phyloP scores from a whole-genome alignment of 2,888 invertebrate genomes.

The Capitulum mitella region DNA sequence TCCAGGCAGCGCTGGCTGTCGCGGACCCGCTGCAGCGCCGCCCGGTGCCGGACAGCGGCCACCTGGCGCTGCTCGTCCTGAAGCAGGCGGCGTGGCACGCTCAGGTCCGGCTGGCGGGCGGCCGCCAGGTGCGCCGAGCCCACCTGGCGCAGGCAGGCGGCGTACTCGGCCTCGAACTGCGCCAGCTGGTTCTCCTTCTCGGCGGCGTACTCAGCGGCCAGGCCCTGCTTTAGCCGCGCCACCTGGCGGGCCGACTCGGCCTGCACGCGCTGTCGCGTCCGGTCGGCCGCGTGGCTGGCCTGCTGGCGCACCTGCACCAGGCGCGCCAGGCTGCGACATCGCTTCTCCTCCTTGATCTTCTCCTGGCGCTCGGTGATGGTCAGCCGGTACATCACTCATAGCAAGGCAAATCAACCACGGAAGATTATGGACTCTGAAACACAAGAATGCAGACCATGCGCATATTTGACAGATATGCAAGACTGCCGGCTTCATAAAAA shows the following conservation, averaged over 20 bases:
- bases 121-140: conserved; percentile 22
- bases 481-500: no score
- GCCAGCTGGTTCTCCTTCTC: conserved; percentile 24
- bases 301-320: conserved; percentile 23
- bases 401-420: no score
- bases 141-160: conserved; percentile 10
- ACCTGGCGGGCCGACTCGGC: conserved; percentile 13
- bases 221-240: background rate
- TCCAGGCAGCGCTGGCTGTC: background rate
- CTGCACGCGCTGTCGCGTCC: conserved; percentile 10
- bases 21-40: conserved; percentile 7
- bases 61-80: background rate
- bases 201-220: background rate
- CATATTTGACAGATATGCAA: no score
- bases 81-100: background rate
- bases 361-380: conserved; percentile 21
- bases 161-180: conserved; percentile 21
- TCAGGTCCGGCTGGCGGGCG: background rate
- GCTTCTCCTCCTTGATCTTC: background rate
- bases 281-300: background rate
- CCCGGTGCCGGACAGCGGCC: background rate
- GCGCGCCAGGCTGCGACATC: background rate
- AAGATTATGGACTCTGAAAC: no score
- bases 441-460: no score
- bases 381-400: conserved; percentile 12